phyloP scores from a whole-genome alignment of 1,140 invertebrate genomes.

The Hylaeus anthracinus region DNA sequence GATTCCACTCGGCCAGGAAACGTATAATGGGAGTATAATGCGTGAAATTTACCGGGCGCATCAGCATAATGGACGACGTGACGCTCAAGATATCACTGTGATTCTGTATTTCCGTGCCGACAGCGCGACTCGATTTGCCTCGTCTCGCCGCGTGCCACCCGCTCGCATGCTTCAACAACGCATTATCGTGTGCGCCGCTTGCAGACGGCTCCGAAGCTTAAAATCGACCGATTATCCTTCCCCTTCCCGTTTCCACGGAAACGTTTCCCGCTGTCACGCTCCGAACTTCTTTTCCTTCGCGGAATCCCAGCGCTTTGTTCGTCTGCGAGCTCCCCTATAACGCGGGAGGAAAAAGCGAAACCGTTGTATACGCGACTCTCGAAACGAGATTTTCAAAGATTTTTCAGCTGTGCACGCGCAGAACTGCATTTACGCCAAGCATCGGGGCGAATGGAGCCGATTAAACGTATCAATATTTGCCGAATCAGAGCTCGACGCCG shows the following conservation, averaged over 20 bases:
- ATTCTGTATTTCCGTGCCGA: conserved; percentile 65
- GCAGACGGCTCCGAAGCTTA: conserved; percentile 40
- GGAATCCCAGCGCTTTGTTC: too few species aligned
- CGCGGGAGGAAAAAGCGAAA: not conserved
- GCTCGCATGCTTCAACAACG: conserved; percentile 2
- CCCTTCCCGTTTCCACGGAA: not conserved
- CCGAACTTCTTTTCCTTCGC: not conserved
- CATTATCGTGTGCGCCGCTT: conserved; percentile 15
- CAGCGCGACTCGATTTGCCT: conserved; percentile 35
- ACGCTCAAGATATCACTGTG: conserved; percentile 66
- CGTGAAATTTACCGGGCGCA: conserved; percentile 68
- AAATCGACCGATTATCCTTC: conserved; percentile 49
- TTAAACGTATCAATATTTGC: conserved; percentile 77
- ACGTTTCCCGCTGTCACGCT: not conserved
- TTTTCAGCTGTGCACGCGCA: conserved; percentile 64
- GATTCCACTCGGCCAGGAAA: conserved; percentile 63
- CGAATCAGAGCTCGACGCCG: conserved; percentile 56
- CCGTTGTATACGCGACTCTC: not conserved
- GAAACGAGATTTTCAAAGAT: conserved; percentile 40
- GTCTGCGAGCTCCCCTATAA: not conserved
- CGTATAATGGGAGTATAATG: conserved; percentile 67
- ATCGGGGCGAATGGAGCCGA: conserved; percentile 64
- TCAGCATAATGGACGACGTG: conserved; percentile 67
- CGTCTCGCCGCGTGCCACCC: conserved; percentile 27
- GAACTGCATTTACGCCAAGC: conserved; percentile 45